Percentiles rank a stretch among this genome's conserved stretches.
phyloP scores from a whole-genome alignment of 2,797 vertebrate genomes.

The Sebastes taczanowskii region DNA sequence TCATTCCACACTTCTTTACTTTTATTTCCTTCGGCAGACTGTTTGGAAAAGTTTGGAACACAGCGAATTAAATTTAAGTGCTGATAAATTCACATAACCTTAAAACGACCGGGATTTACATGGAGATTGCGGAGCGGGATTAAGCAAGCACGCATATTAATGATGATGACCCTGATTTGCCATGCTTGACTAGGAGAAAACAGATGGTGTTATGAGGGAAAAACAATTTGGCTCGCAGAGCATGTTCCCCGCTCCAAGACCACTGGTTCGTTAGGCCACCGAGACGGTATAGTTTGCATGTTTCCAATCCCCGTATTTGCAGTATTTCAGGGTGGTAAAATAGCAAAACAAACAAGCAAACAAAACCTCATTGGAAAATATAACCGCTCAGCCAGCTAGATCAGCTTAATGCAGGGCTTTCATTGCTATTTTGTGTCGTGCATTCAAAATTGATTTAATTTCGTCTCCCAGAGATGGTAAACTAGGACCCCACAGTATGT shows the following conservation, averaged over 20 bases:
- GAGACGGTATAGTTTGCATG: conserved; percentile 38
- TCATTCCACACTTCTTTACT: neutral
- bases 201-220: conserved; percentile 57
- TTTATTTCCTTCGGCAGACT: neutral
- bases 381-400: conserved; percentile 31
- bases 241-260: conserved; percentile 44
- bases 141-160: conserved; percentile 58
- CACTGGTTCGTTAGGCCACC: conserved; percentile 45
- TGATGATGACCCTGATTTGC: conserved; percentile 68
- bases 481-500: conserved; percentile 43
- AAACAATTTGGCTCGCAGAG: conserved; percentile 46
- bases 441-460: conserved; percentile 50
- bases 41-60: neutral
- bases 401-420: conserved; percentile 42
- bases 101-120: conserved; percentile 16
- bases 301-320: conserved; percentile 34
- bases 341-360: conserved; percentile 61
- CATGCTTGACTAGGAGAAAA: conserved; percentile 60
- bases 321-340: conserved; percentile 43
- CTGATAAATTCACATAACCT: conserved; percentile 31
- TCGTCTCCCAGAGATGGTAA: conserved; percentile 43
- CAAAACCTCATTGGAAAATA: conserved; percentile 63
- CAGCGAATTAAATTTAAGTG: conserved; percentile 1
- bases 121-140: conserved; percentile 31
- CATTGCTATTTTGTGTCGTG: conserved; percentile 48